These are phyloP conservation scores for Aleiodes testaceus DNA, from an alignment of 2,888 invertebrate genomes.

Conservation along the genomic window DNA sequence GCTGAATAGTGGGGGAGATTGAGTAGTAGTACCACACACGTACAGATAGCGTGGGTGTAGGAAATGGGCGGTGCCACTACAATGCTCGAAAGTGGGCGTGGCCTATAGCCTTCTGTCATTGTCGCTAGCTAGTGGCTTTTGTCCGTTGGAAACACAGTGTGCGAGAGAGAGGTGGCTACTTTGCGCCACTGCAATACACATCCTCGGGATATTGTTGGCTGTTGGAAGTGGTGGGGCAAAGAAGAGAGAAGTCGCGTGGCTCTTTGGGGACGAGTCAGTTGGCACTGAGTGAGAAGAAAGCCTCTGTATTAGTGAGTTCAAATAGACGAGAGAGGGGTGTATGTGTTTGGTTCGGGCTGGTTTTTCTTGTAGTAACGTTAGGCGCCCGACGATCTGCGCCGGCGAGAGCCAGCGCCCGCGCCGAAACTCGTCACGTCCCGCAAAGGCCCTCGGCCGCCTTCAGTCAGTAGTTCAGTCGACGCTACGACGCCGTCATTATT, in stretches of 20 bases:
- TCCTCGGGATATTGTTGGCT: constrained; percentile 25
- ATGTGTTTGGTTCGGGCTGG: background rate
- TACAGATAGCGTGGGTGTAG: constrained; percentile 63
- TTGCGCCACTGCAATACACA: background rate
- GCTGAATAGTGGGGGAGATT: constrained; percentile 1
- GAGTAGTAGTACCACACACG: background rate
- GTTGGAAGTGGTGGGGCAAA: constrained; percentile 22
- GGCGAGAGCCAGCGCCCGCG: constrained; percentile 37
- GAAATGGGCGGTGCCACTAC: constrained; percentile 61
- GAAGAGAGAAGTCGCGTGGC: constrained; percentile 18
- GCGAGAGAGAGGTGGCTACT: background rate
- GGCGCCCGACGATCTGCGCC: constrained; percentile 29
- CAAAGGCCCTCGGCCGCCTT: constrained; percentile 46
- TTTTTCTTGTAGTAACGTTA: constrained; percentile 5
- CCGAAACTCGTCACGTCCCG: constrained; percentile 33
- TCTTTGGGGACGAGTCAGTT: constrained; percentile 11
- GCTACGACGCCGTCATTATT: constrained; percentile 70
- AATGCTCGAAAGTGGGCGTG: constrained; percentile 64
- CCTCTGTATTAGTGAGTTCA: background rate
- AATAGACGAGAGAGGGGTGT: constrained; percentile 28
- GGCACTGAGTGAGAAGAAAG: constrained; percentile 40
- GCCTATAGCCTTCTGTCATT: constrained; percentile 39
- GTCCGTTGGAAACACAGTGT: constrained; percentile 31
- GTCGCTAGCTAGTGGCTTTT: constrained; percentile 17
- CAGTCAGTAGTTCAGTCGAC: constrained; percentile 70